Conservation (phyloP, 2,888 invertebrate genomes). For the Leucozona laternaria region DNA sequence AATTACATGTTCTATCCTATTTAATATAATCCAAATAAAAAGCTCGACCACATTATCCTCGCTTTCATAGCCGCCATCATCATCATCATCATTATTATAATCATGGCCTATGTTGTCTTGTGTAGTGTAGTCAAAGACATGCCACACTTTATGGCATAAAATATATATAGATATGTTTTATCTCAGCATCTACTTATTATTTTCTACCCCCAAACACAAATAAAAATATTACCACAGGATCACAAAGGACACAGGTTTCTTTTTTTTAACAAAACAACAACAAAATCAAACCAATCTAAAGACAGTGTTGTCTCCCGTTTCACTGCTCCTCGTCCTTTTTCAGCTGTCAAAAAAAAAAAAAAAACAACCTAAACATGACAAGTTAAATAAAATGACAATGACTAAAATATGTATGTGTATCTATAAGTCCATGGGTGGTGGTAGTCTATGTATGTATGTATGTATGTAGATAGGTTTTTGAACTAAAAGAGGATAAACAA, state of each 20-base stretch:
- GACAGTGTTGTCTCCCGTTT: constrained; percentile 15
- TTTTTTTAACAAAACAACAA: constrained; percentile 27
- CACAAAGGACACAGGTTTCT: constrained; percentile 60
- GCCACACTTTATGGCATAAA: constrained; percentile 61
- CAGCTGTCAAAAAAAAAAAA: constrained; percentile 32
- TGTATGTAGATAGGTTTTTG: background rate
- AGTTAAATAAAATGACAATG: constrained; percentile 70
- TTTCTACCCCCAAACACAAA: constrained; percentile 29
- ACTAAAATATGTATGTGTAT: constrained; percentile 52
- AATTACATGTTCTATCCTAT: constrained; percentile 69
- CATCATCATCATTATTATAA: constrained; percentile 48
- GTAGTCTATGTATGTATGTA: background rate
- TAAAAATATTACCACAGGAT: constrained; percentile 39
- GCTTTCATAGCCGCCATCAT: constrained; percentile 32
- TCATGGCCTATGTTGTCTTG: constrained; percentile 31
- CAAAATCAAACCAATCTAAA: constrained; percentile 26
- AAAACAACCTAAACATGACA: constrained; percentile 64
- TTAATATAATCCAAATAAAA: constrained; percentile 71
- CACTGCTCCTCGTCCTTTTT: background rate
- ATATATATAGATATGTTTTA: constrained; percentile 46
- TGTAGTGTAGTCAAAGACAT: constrained; percentile 60
- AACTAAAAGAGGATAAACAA: constrained; percentile 42
- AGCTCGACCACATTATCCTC: constrained; percentile 66
- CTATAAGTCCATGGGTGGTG: constrained; percentile 42
- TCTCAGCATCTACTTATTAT: constrained; percentile 56